phyloP scores from a whole-genome alignment of 2,888 invertebrate species.

The Neoascia interrupta region DNA sequence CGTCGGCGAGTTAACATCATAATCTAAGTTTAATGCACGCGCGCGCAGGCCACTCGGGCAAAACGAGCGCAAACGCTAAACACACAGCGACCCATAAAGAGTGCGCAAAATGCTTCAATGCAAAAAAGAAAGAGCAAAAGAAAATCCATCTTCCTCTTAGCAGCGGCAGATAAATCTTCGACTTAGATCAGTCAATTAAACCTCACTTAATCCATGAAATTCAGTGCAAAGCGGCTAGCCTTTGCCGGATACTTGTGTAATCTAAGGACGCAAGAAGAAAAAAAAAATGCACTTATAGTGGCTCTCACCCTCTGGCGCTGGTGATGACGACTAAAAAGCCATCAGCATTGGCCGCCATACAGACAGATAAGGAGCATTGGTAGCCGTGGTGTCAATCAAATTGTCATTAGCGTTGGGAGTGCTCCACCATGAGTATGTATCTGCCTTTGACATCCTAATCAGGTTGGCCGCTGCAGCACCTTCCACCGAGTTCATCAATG shows the following conservation, averaged over 20 bases:
- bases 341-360: constrained; percentile 48
- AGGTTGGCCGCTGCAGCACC: constrained; percentile 23
- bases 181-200: constrained; percentile 70
- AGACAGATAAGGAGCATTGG: constrained; percentile 40
- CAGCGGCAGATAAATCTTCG: constrained; percentile 69
- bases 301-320: not conserved
- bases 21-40: constrained; percentile 68
- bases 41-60: constrained; percentile 35
- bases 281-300: constrained; percentile 64
- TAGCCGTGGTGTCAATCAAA: constrained; percentile 69
- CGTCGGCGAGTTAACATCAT: constrained; percentile 69
- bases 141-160: constrained; percentile 66
- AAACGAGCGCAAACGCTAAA: constrained; percentile 21
- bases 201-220: constrained; percentile 69
- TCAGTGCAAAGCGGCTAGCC: constrained; percentile 57
- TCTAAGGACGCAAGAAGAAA: constrained; percentile 57
- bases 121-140: constrained; percentile 32
- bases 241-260: constrained; percentile 53
- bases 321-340: constrained; percentile 32
- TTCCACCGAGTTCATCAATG: constrained; percentile 31
- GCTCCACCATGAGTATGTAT: constrained; percentile 34
- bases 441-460: constrained; percentile 65
- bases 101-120: too few species aligned
- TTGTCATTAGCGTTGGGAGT: constrained; percentile 64
- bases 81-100: constrained; percentile 21